Percentiles rank a stretch among this genome's conserved stretches.
Conservation (phyloP, 2,888 invertebrate species). For the Fragum fragum region DNA sequence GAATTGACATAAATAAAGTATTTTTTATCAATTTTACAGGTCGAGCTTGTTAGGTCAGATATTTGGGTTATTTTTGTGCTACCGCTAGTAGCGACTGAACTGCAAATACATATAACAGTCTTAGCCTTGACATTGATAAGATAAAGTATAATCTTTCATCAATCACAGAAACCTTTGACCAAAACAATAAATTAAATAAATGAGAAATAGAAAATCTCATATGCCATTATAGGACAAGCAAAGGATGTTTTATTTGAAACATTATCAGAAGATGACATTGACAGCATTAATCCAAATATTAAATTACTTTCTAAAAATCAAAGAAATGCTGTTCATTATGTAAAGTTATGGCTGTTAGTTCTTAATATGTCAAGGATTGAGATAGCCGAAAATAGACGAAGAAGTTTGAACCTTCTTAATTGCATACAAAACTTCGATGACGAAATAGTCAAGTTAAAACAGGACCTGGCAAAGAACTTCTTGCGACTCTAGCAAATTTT, state of each 20-base stretch:
- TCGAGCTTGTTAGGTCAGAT: no score
- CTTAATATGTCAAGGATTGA: constrained; percentile 37
- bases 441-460: background rate
- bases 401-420: constrained; percentile 23
- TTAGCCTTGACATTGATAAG: no score
- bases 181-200: no score
- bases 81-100: no score
- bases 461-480: constrained; percentile 10
- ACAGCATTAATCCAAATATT: constrained; percentile 29
- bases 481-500: constrained; percentile 18
- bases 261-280: constrained; percentile 26
- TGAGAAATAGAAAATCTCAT: constrained; percentile 1
- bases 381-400: constrained; percentile 34
- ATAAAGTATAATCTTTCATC: no score
- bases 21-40: no score
- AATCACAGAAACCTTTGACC: no score
- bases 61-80: no score
- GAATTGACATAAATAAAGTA: no score
- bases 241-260: constrained; percentile 32
- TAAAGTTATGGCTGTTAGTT: constrained; percentile 24
- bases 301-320: constrained; percentile 30
- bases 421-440: constrained; percentile 19
- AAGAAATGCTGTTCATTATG: constrained; percentile 36
- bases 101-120: no score
- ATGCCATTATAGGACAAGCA: constrained; percentile 35